Conservation (phyloP, 2,888 invertebrate species). For the Myathropa florea region DNA sequence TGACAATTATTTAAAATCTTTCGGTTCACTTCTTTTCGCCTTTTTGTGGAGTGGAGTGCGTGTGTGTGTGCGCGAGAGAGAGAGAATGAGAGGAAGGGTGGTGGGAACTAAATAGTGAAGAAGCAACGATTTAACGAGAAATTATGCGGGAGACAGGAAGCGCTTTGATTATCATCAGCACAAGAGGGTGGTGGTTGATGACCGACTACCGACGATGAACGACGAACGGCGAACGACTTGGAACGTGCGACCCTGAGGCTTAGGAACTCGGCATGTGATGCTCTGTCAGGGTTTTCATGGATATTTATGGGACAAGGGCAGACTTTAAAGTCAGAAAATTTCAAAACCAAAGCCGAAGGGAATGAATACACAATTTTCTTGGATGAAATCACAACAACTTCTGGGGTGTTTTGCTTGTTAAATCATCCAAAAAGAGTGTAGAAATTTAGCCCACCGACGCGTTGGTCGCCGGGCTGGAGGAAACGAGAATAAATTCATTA, state of each 20-base stretch:
- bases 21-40: slow-evolving; percentile 15
- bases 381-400: background rate
- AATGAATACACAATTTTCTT: background rate
- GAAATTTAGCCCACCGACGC: background rate
- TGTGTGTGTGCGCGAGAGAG: background rate
- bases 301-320: background rate
- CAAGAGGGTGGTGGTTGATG: slow-evolving; percentile 22
- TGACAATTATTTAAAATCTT: slow-evolving; percentile 68
- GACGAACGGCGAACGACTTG: background rate
- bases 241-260: background rate
- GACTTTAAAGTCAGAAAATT: background rate
- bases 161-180: slow-evolving; percentile 44
- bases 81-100: background rate
- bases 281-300: background rate
- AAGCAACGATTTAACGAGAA: slow-evolving; percentile 48
- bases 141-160: slow-evolving; percentile 64
- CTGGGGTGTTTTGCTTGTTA: background rate
- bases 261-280: background rate
- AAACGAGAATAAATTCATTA: background rate
- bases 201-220: background rate
- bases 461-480: no score
- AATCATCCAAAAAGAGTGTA: background rate
- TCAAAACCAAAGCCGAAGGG: background rate
- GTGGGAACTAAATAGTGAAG: slow-evolving; percentile 37
- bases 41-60: background rate